Evolutionary conservation across 2,797 vertebrate species (phyloP).

Genomic region (Chrosomus eos): DNA sequence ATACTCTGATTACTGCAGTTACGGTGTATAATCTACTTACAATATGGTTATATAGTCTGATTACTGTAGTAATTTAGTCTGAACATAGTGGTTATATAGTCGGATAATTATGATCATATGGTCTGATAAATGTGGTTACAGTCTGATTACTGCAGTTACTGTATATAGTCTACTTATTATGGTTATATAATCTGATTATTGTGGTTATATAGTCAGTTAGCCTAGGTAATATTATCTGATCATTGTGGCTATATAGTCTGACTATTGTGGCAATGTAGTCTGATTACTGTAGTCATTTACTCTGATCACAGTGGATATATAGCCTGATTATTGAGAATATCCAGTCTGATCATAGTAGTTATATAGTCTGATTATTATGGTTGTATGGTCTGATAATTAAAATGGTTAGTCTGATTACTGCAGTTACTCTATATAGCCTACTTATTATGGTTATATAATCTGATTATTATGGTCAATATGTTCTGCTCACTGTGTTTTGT

Average conservation of each 20-base stretch:
- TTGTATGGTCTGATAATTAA: not conserved
- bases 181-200: not conserved
- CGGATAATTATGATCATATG: not conserved
- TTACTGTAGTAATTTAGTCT: not conserved
- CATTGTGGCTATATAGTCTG: not conserved
- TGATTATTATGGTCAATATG: not conserved
- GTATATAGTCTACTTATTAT: not conserved
- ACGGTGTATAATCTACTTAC: not conserved
- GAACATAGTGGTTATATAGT: not conserved
- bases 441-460: not conserved
- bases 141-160: not conserved
- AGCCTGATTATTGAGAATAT: not conserved
- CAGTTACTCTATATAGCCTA: not conserved
- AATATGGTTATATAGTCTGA: not conserved
- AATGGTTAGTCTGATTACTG: not conserved
- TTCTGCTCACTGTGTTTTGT: too few species aligned
- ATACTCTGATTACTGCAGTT: not conserved
- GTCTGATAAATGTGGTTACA: not conserved
- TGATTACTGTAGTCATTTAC: not conserved
- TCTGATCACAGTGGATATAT: not conserved
- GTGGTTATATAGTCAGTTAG: not conserved
- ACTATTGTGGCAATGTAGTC: not conserved
- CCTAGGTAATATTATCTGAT: too few species aligned
- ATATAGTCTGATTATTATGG: not conserved
- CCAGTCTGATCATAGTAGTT: too few species aligned